Percentiles rank a stretch among this genome's conserved stretches.
Evolutionary conservation across 2,888 invertebrate genomes (phyloP).

Genomic region (Dasysyrphus tricinctus): DNA sequence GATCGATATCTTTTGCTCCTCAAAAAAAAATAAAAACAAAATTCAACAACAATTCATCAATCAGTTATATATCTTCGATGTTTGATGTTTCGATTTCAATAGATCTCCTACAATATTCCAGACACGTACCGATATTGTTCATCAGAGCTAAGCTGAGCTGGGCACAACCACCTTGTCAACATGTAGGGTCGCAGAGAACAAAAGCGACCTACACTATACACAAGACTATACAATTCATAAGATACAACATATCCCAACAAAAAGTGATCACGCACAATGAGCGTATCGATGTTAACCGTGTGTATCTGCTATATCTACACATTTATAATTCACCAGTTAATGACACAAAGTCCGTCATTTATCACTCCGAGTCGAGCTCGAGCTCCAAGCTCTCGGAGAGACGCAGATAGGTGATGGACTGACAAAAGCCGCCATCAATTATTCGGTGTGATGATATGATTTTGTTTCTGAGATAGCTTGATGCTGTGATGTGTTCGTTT

Average conservation of each 20-base stretch:
- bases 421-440: slow-evolving; percentile 74
- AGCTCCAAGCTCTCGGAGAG: not conserved
- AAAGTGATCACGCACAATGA: slow-evolving; percentile 57
- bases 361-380: slow-evolving; percentile 47
- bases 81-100: slow-evolving; percentile 67
- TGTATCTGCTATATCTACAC: slow-evolving; percentile 42
- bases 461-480: slow-evolving; percentile 21
- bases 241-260: slow-evolving; percentile 33
- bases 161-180: slow-evolving; percentile 67
- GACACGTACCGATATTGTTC: slow-evolving; percentile 72
- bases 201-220: slow-evolving; percentile 49
- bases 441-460: slow-evolving; percentile 69
- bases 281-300: slow-evolving; percentile 72
- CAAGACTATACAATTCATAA: slow-evolving; percentile 25
- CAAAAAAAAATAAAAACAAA: slow-evolving; percentile 34
- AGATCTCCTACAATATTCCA: slow-evolving; percentile 53
- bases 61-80: slow-evolving; percentile 54
- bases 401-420: slow-evolving; percentile 63
- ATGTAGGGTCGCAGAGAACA: slow-evolving; percentile 69
- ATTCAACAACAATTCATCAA: slow-evolving; percentile 68
- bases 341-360: slow-evolving; percentile 74
- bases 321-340: slow-evolving; percentile 74
- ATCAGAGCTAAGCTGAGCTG: slow-evolving; percentile 42
- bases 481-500: not conserved
- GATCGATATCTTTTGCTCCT: slow-evolving; percentile 42